A percentile compares a stretch with the other conserved stretches of the same genome.
Evolutionary conservation across 2,113 vertebrate genomes (phyloP).

Genomic region (Crotalus helleri): DNA sequence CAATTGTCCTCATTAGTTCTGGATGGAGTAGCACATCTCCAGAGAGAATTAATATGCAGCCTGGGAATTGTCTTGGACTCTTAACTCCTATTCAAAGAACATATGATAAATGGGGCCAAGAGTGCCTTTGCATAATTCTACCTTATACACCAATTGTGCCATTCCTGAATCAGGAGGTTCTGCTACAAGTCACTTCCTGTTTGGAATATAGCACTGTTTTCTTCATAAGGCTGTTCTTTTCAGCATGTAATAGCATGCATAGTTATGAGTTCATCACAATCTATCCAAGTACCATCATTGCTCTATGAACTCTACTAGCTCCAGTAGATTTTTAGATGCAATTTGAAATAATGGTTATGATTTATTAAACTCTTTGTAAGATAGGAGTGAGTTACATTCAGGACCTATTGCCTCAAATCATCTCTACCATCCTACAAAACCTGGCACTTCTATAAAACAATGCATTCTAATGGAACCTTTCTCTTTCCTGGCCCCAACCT

Average conservation of each 20-base stretch:
- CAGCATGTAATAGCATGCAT: not conserved
- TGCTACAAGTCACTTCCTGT: not conserved
- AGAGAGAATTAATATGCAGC: not conserved
- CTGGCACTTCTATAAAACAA: not conserved
- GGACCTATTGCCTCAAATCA: not conserved
- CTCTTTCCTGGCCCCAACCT: not conserved
- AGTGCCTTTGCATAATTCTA: not conserved
- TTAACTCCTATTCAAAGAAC: not conserved
- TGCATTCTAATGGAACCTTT: not conserved
- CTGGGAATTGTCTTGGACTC: no score
- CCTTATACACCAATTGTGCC: not conserved
- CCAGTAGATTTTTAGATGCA: not conserved
- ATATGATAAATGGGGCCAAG: not conserved
- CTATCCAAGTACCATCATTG: not conserved
- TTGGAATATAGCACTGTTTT: not conserved
- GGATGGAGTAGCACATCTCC: not conserved
- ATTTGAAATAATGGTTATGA: not conserved
- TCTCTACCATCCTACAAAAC: not conserved
- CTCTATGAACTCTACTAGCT: not conserved
- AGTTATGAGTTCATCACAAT: not conserved
- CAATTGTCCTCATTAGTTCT: not conserved
- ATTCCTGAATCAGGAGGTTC: not conserved
- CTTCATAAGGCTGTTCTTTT: not conserved
- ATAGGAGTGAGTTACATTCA: not conserved
- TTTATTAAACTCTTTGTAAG: not conserved